Percentiles rank a stretch among this genome's conserved stretches.
phyloP scores from a whole-genome alignment of 2,113 vertebrate species.

The Ophiodon elongatus region DNA sequence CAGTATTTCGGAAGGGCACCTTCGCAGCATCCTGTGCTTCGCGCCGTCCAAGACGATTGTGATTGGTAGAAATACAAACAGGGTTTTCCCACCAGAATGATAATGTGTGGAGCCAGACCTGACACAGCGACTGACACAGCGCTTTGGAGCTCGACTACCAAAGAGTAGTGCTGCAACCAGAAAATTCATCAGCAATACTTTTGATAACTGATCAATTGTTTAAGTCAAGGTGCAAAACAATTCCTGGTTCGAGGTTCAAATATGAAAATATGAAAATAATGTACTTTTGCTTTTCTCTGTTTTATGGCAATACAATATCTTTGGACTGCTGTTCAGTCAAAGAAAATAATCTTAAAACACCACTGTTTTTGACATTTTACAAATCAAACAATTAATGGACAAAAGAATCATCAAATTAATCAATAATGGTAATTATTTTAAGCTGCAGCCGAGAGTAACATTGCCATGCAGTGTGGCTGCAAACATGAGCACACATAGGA shows the following conservation, averaged over 20 bases:
- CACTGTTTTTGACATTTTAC: not conserved
- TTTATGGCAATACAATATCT: not conserved
- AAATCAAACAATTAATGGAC: not conserved
- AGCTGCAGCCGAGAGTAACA: not conserved
- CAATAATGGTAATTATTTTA: not conserved
- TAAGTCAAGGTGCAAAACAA: not conserved
- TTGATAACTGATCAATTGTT: not conserved
- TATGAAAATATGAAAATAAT: slow-evolving; percentile 1
- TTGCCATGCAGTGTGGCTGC: not conserved
- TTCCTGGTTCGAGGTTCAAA: not conserved
- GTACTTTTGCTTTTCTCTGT: not conserved
- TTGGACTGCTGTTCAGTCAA: not conserved
- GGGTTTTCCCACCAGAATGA: not conserved
- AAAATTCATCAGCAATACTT: not conserved
- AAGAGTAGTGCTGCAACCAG: not conserved
- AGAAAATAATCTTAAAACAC: not conserved
- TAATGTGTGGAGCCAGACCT: not conserved
- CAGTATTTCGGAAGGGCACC: not conserved
- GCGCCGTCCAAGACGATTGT: not conserved
- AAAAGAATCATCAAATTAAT: not conserved
- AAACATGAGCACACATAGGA: not conserved
- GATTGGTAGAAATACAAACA: not conserved
- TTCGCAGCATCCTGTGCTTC: not conserved
- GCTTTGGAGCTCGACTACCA: not conserved
- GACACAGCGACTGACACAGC: too few relatives aligned